Percentiles rank a stretch among this genome's conserved stretches.
Evolutionary conservation across 1,140 invertebrate species (phyloP).

Genomic region (Macrosteles quadrilineatus): DNA sequence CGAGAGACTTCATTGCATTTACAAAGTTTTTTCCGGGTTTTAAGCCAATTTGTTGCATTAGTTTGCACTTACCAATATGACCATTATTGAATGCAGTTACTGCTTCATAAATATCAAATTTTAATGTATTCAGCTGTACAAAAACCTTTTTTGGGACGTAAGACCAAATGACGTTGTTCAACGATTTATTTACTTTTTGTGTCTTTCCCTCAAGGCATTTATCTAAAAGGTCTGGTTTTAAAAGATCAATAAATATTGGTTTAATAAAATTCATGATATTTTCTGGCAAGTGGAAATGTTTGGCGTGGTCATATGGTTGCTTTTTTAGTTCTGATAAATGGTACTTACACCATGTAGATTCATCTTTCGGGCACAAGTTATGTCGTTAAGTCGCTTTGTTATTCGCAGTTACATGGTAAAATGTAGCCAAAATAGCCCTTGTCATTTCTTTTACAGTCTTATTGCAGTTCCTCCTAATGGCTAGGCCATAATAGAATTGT

Average conservation of each 20-base stretch:
- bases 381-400: constrained; percentile 26
- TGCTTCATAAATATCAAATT: constrained; percentile 12
- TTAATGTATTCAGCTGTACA: constrained; percentile 2
- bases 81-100: constrained; percentile 19
- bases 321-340: constrained; percentile 36
- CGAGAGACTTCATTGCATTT: background rate
- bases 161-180: constrained; percentile 4
- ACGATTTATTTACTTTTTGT: constrained; percentile 6
- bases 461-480: background rate
- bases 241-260: constrained; percentile 36
- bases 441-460: constrained; percentile 28
- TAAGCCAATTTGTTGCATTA: background rate
- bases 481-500: constrained; percentile 16
- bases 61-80: no score
- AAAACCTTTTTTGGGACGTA: constrained; percentile 9
- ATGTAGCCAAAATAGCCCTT: constrained; percentile 28
- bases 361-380: constrained; percentile 36
- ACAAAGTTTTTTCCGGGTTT: background rate
- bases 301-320: constrained; percentile 18
- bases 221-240: background rate
- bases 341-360: constrained; percentile 42
- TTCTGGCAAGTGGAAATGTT: constrained; percentile 14
- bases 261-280: no score
- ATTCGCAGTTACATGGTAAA: constrained; percentile 29
- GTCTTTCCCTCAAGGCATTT: constrained; percentile 2